These are phyloP conservation scores for Drosophila prosaltans DNA, from an alignment of 1,140 invertebrate genomes.

Conservation along the genomic window DNA sequence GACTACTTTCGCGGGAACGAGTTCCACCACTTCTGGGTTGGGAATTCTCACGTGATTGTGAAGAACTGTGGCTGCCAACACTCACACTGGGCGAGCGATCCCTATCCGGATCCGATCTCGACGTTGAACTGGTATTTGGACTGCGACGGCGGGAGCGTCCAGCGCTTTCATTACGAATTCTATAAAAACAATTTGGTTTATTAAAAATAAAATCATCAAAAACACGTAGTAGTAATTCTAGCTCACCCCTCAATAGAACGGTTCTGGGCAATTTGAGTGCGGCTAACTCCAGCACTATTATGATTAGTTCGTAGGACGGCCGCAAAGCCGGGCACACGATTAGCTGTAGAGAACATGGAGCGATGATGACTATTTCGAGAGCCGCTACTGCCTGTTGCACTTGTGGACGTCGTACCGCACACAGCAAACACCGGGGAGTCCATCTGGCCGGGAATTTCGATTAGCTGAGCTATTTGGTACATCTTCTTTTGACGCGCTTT, in stretches of 20 bases:
- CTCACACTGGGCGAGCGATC: conserved; percentile 70
- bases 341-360: conserved; percentile 85
- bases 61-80: conserved; percentile 65
- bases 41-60: conserved; percentile 71
- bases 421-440: conserved; percentile 84
- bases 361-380: conserved; percentile 82
- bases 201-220: neutral
- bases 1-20: conserved; percentile 88
- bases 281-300: conserved; percentile 70
- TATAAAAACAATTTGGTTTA: conserved; percentile 7
- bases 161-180: conserved; percentile 78
- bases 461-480: conserved; percentile 95
- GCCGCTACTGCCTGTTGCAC: conserved; percentile 54
- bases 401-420: conserved; percentile 70
- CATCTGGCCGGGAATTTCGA: conserved; percentile 90
- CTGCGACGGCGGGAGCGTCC: conserved; percentile 74
- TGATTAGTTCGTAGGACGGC: conserved; percentile 86
- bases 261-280: conserved; percentile 78
- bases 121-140: conserved; percentile 56
- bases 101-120: conserved; percentile 47
- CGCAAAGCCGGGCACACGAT: conserved; percentile 88
- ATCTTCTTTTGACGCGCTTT: conserved; percentile 98
- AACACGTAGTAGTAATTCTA: neutral
- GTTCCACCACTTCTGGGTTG: conserved; percentile 71
- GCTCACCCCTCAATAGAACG: conserved; percentile 78